Evolutionary conservation across 1,140 invertebrate species (phyloP).

Genomic region (Drosophila sproati): DNA sequence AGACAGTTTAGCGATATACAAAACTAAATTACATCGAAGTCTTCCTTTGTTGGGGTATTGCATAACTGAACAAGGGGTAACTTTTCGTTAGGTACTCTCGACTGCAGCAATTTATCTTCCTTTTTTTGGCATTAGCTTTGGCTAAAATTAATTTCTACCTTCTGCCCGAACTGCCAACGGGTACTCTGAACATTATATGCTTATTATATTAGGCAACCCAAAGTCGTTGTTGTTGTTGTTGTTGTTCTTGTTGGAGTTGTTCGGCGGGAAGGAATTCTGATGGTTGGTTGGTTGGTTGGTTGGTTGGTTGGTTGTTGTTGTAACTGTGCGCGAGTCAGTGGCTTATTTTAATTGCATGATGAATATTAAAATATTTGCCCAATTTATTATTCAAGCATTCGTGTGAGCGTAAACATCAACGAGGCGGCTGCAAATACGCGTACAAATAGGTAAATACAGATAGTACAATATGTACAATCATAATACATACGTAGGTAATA

Average conservation of each 20-base stretch:
- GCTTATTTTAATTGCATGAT: constrained; percentile 84
- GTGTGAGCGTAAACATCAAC: constrained; percentile 60
- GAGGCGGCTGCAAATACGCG: neutral
- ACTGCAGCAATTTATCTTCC: neutral
- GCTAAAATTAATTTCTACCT: constrained; percentile 38
- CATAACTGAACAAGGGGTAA: neutral
- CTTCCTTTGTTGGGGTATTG: too few relatives aligned
- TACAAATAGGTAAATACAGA: constrained; percentile 39
- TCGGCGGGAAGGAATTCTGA: constrained; percentile 4
- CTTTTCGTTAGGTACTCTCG: neutral
- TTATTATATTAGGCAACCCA: constrained; percentile 79
- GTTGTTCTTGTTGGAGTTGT: neutral
- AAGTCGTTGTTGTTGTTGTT: constrained; percentile 41
- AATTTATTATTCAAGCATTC: constrained; percentile 83
- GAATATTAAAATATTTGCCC: constrained; percentile 84
- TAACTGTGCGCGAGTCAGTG: constrained; percentile 50
- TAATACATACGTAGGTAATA: neutral
- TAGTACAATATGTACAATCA: neutral
- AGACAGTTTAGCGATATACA: too few relatives aligned
- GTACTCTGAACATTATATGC: constrained; percentile 53
- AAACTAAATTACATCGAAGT: too few relatives aligned
- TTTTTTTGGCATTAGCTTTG: constrained; percentile 17
- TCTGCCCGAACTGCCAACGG: constrained; percentile 26
- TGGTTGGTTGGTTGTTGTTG: constrained; percentile 1
- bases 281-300: constrained; percentile 9